Conservation (phyloP, 2,797 vertebrate species). For the Spinus olivaceus region DNA sequence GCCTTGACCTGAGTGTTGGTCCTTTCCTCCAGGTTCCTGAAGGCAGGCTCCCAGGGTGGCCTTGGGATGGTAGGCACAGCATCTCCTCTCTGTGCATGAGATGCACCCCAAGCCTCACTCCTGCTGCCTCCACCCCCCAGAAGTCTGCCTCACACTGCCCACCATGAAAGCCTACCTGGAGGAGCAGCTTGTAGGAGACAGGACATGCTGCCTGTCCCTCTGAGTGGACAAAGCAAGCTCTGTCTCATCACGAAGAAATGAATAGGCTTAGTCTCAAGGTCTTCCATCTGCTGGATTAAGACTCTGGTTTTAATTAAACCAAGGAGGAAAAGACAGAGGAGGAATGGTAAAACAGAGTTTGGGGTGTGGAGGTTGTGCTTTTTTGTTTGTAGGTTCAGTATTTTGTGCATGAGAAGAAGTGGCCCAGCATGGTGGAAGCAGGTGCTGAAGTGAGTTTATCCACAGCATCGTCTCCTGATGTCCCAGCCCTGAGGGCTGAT, state of each 20-base stretch:
- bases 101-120: background rate
- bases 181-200: background rate
- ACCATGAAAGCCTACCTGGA: background rate
- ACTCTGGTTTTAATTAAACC: background rate
- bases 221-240: background rate
- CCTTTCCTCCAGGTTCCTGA: background rate
- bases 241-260: background rate
- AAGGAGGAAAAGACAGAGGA: background rate
- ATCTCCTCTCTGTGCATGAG: background rate
- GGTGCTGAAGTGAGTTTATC: background rate
- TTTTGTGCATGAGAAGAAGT: background rate
- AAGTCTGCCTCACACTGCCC: background rate
- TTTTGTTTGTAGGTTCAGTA: background rate
- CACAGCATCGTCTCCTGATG: background rate
- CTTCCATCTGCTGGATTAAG: background rate
- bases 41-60: background rate
- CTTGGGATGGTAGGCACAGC: background rate
- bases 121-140: no score
- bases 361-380: background rate
- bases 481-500: background rate
- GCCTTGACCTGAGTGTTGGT: rapidly evolving
- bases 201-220: background rate
- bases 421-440: background rate
- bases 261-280: background rate
- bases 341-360: background rate